Evolutionary conservation across 1,140 invertebrate species (phyloP).

Genomic region (Lysiphlebus fabarum): DNA sequence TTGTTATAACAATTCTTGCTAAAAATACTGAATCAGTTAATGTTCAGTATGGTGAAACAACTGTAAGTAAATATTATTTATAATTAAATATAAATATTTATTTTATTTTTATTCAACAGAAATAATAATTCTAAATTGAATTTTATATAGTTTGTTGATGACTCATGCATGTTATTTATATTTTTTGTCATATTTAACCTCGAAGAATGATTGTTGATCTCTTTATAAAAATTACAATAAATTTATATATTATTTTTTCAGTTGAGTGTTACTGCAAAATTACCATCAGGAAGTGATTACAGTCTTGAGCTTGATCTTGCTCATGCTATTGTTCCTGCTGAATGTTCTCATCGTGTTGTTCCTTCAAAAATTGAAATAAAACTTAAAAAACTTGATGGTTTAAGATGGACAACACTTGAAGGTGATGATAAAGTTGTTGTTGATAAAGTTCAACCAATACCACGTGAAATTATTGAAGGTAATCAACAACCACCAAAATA

Average conservation of each 20-base stretch:
- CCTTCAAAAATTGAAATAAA: conserved; percentile 87
- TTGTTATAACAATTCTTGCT: conserved; percentile 76
- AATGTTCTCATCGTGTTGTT: conserved; percentile 66
- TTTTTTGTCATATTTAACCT: conserved; percentile 2
- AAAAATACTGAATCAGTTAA: conserved; percentile 78
- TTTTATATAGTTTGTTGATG: too few species aligned
- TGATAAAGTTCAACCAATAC: conserved; percentile 55
- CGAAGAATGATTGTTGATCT: too few species aligned
- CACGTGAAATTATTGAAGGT: conserved; percentile 55
- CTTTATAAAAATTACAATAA: conserved; percentile 2
- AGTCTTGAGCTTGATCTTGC: conserved; percentile 68
- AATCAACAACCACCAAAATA: conserved; percentile 56
- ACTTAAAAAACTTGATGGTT: conserved; percentile 73
- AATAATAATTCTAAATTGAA: too few species aligned
- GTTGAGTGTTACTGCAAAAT: conserved; percentile 63
- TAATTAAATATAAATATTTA: not conserved
- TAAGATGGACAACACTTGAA: conserved; percentile 75
- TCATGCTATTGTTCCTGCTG: conserved; percentile 68
- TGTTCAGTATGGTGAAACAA: conserved; percentile 60
- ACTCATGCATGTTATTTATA: too few species aligned
- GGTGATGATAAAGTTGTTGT: conserved; percentile 53
- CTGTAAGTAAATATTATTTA: conserved; percentile 47
- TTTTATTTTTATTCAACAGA: conserved; percentile 3
- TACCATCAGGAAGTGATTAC: conserved; percentile 60
- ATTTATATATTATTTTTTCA: conserved; percentile 42